Conservation (phyloP, 53 echinoderm and acorn worm genomes). For the Astropecten irregularis region DNA sequence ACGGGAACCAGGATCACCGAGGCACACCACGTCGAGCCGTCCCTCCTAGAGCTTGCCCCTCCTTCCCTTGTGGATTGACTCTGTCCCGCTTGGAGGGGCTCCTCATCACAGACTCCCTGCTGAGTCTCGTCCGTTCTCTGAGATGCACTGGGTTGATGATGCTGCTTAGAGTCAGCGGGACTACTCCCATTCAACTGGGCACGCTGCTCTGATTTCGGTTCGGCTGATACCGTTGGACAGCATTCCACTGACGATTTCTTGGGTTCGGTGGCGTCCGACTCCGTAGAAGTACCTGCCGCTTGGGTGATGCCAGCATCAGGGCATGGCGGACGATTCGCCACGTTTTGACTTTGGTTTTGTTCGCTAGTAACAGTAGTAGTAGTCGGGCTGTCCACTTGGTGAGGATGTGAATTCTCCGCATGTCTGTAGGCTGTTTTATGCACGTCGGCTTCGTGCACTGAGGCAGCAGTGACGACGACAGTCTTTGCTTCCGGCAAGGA, state of each 20-base stretch:
- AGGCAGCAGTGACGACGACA: neutral
- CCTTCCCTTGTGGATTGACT: neutral
- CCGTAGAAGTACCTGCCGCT: neutral
- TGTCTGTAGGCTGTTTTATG: neutral
- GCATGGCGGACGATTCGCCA: no score
- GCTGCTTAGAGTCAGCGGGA: neutral
- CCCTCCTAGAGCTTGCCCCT: neutral
- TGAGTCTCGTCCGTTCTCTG: neutral
- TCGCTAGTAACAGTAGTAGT: neutral
- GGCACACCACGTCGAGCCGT: conserved; percentile 70
- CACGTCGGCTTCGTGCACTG: neutral
- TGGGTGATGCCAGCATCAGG: no score
- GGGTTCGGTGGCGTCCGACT: neutral
- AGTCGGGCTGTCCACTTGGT: neutral
- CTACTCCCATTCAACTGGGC: neutral
- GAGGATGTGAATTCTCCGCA: neutral
- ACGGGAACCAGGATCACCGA: conserved; percentile 88
- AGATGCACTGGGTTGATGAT: no score
- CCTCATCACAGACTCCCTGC: no score
- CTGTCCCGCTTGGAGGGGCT: neutral
- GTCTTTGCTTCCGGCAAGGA: neutral
- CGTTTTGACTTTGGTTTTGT: neutral
- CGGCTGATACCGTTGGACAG: neutral
- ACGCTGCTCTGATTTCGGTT: neutral
- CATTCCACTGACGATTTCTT: neutral